Evolutionary conservation across 2,888 invertebrate species (phyloP).

Genomic region (Cryptophagus acutangulus): DNA sequence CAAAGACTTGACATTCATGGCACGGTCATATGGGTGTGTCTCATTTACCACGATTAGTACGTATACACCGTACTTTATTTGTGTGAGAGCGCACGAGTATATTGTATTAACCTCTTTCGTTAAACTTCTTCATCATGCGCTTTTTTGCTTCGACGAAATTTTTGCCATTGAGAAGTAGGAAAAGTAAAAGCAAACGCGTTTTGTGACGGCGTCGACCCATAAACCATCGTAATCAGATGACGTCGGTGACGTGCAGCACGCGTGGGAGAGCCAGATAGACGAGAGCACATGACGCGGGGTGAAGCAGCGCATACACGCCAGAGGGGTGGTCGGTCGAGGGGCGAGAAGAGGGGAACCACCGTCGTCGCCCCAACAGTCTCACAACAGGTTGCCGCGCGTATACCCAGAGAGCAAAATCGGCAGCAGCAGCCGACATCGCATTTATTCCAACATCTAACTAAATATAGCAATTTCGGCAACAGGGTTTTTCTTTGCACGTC

Average conservation of each 20-base stretch:
- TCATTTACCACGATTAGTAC: constrained; percentile 2
- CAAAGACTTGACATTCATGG: not conserved
- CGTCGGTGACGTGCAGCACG: constrained; percentile 31
- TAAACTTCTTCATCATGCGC: constrained; percentile 14
- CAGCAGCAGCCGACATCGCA: no score
- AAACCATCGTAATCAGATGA: constrained; percentile 30
- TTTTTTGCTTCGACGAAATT: constrained; percentile 2
- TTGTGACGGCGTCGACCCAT: constrained; percentile 20
- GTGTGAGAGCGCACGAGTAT: no score
- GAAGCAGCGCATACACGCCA: no score
- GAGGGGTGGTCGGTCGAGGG: constrained; percentile 7
- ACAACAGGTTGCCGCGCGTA: constrained; percentile 28
- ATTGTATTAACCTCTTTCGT: no score
- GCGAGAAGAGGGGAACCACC: constrained; percentile 14
- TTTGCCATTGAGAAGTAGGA: not conserved
- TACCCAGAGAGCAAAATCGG: no score
- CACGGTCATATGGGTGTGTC: constrained; percentile 2
- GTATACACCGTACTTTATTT: no score
- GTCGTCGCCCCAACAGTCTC: constrained; percentile 10
- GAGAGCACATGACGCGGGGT: constrained; percentile 5
- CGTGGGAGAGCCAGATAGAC: constrained; percentile 28
- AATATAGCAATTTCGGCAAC: no score
- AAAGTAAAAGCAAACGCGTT: constrained; percentile 4
- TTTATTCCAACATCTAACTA: no score
- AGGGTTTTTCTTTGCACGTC: no score